Evolutionary conservation across 2,797 vertebrate genomes (phyloP), one percentile per base, ranked within the genome.

Genomic region (Adelosebastes latens): DNA sequence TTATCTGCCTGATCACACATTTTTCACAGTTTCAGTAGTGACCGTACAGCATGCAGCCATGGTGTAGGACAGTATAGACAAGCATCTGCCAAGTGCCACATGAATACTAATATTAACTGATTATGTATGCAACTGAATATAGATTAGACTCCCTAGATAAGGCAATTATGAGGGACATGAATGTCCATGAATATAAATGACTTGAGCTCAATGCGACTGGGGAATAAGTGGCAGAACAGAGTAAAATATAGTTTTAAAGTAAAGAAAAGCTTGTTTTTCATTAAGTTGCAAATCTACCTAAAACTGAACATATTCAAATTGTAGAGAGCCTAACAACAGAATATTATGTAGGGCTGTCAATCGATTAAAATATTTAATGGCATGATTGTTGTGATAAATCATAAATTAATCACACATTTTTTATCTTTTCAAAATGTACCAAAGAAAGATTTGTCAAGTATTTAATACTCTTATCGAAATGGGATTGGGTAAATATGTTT

Each of bases 151-250:
- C 82, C 70, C 80, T 31, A 73, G 84, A 91, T 84, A 88, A 85
- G 74, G 78, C 87, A 87, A 92, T 92, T 81, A 89, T 86, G 67
- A 88, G 52, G 61, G 59, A 83, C 81, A 84, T 73, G 84, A 62
- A 87, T 77, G 62, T 0, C 69, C 68, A 81, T 92, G 92, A 93
- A 93, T 92, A 82, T 82, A 75, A 92, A 93, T 88, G 60, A 87
- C 61, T 76, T n/a, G 55, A 68, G 59, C 22, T 60, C 79, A 75
- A 10, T 31, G 29, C 83, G 66, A 79, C 71, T 42, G 25, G 59
- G 68, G 77, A 85, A 80, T 70, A 66, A 76, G 46, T 42, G 31
- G 22, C 9, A 77, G 61, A 83, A 56, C 32, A 72, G 60, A 86
- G 63, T 34, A 63, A 63, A 85, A 76, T 74, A 56, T 62, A 58